These are phyloP conservation scores for Danio kyathit DNA, from an alignment of 2,797 vertebrate species.

Conservation along the genomic window DNA sequence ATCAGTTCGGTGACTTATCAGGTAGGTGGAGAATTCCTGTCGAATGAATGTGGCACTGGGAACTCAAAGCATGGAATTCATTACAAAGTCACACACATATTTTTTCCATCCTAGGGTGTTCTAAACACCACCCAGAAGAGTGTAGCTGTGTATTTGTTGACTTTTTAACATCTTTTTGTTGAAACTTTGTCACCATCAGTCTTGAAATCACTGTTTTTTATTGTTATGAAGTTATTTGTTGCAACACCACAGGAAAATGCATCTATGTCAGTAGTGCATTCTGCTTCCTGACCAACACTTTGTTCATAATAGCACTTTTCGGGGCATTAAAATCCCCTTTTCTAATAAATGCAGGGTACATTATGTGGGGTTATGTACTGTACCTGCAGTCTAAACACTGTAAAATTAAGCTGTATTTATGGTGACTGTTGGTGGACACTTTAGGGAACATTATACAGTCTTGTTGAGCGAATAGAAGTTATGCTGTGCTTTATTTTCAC, in stretches of 20 bases:
- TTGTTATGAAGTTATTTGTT: conserved; percentile 34
- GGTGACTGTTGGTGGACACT: not conserved
- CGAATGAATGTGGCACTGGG: not conserved
- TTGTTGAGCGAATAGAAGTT: not conserved
- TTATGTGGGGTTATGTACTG: conserved; percentile 37
- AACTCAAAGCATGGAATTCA: conserved; percentile 9
- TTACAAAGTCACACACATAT: conserved; percentile 23
- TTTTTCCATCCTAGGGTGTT: conserved; percentile 23
- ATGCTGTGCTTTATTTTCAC: conserved; percentile 35
- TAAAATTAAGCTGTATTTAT: conserved; percentile 10
- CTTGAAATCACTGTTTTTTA: conserved; percentile 10
- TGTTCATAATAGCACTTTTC: conserved; percentile 19
- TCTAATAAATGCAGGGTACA: conserved; percentile 5
- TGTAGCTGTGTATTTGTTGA: conserved; percentile 35
- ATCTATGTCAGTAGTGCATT: not conserved
- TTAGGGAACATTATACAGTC: conserved; percentile 9
- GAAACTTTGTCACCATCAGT: not conserved
- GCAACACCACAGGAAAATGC: conserved; percentile 4
- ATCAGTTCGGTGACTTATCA: conserved; percentile 1
- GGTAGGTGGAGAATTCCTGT: not conserved
- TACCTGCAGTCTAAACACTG: conserved; percentile 11
- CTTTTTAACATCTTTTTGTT: conserved; percentile 13
- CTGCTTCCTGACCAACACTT: conserved; percentile 15
- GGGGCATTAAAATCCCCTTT: conserved; percentile 21
- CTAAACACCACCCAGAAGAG: conserved; percentile 39